Conservation (phyloP, 2,888 invertebrate species). For the Eupithecia vulgata region DNA sequence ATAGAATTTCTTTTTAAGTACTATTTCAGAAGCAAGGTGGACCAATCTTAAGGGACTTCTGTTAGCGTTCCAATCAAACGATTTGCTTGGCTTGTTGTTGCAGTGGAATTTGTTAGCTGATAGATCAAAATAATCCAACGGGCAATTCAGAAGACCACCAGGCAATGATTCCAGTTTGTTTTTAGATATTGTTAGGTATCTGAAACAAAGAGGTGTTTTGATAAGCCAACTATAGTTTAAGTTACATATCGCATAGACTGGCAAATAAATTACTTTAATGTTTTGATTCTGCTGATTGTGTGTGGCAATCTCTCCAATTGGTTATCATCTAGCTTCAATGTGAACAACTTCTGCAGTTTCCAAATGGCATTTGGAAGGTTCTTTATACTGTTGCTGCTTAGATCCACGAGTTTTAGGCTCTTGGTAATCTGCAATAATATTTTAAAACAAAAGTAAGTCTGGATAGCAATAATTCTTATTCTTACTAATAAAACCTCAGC, state of each 20-base stretch:
- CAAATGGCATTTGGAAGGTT: conserved; percentile 86
- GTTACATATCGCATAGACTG: too few relatives aligned
- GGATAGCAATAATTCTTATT: not conserved
- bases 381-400: conserved; percentile 84
- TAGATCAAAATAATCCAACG: conserved; percentile 82
- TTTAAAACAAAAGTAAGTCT: not conserved
- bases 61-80: conserved; percentile 56
- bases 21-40: conserved; percentile 80
- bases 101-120: conserved; percentile 81
- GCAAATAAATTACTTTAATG: conserved; percentile 70
- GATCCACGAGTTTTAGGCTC: conserved; percentile 85
- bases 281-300: conserved; percentile 85
- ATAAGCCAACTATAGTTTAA: not conserved
- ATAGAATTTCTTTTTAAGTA: conserved; percentile 78
- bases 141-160: conserved; percentile 83
- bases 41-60: conserved; percentile 79
- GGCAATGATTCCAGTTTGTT: conserved; percentile 84
- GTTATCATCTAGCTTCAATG: conserved; percentile 87
- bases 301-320: conserved; percentile 84
- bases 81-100: conserved; percentile 36
- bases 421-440: conserved; percentile 68
- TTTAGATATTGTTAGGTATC: conserved; percentile 81
- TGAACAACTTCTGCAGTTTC: conserved; percentile 85
- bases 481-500: not conserved
- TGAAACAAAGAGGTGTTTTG: conserved; percentile 52